These are phyloP conservation scores for Augochlora pura DNA, from an alignment of 1,140 invertebrate genomes.

Conservation along the genomic window DNA sequence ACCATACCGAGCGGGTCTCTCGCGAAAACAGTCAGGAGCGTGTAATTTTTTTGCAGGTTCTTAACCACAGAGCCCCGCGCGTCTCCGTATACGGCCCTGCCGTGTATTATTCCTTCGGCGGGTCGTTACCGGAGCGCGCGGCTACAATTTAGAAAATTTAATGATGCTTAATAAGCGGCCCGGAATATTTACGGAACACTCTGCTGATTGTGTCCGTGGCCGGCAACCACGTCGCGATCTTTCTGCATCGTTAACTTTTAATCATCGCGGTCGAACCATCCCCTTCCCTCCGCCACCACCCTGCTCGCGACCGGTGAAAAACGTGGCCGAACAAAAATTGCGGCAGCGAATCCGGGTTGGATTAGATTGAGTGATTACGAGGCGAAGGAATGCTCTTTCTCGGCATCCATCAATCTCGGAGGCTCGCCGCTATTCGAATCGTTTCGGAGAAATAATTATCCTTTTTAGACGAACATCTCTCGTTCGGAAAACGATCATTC, in stretches of 20 bases:
- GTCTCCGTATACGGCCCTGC: slow-evolving; percentile 9
- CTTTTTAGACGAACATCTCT: too few species aligned
- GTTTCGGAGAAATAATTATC: too few species aligned
- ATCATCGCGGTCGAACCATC: background rate
- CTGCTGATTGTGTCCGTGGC: slow-evolving; percentile 2
- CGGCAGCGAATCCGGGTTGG: too few species aligned
- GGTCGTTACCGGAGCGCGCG: slow-evolving; percentile 22
- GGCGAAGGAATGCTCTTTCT: background rate
- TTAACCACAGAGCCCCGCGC: background rate
- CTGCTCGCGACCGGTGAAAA: background rate
- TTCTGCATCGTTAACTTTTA: slow-evolving; percentile 12
- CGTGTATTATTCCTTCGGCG: slow-evolving; percentile 10
- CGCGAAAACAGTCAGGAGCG: background rate
- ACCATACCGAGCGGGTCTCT: background rate
- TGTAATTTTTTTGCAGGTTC: slow-evolving; percentile 28
- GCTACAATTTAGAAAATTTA: slow-evolving; percentile 43
- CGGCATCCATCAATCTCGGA: background rate
- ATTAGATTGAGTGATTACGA: background rate
- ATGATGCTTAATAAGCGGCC: slow-evolving; percentile 39
- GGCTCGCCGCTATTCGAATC: too few species aligned
- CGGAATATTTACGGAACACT: slow-evolving; percentile 29
- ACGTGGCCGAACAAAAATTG: background rate
- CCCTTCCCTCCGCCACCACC: too few species aligned
- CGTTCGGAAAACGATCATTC: too few species aligned
- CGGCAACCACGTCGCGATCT: background rate